Percentiles rank a stretch among this genome's conserved stretches.
Evolutionary conservation across 1,140 invertebrate genomes (phyloP).

Genomic region (Drosophila auraria): DNA sequence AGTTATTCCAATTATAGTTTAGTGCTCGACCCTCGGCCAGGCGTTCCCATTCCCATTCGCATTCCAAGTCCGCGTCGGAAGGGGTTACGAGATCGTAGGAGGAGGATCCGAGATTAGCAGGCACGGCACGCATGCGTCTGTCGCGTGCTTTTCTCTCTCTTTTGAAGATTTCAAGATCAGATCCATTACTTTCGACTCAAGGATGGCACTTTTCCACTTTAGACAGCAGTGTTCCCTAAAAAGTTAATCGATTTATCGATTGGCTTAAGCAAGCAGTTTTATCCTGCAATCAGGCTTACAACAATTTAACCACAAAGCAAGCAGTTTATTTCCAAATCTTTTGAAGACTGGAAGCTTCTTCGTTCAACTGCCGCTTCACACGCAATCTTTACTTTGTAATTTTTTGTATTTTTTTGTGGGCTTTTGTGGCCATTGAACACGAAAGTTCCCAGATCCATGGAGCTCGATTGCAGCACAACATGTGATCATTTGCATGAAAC

Average conservation of each 20-base stretch:
- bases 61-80: constrained; percentile 11
- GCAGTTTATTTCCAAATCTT: constrained; percentile 2
- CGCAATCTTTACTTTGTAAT: constrained; percentile 3
- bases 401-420: background rate
- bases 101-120: constrained; percentile 16
- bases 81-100: constrained; percentile 23
- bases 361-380: constrained; percentile 15
- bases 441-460: constrained; percentile 45
- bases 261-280: background rate
- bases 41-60: constrained; percentile 16
- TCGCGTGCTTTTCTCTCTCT: constrained; percentile 24
- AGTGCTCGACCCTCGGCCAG: constrained; percentile 36
- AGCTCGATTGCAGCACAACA: constrained; percentile 40
- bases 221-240: too few species aligned
- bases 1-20: constrained; percentile 48
- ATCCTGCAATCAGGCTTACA: constrained; percentile 1
- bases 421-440: constrained; percentile 23
- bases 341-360: background rate
- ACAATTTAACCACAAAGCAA: background rate
- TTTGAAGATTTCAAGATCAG: constrained; percentile 28
- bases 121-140: constrained; percentile 38
- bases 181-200: constrained; percentile 6
- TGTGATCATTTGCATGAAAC: constrained; percentile 44
- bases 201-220: background rate
- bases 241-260: background rate